These are phyloP conservation scores for Diachasmimorpha longicaudata DNA, from an alignment of 1,140 invertebrate species.

Conservation along the genomic window DNA sequence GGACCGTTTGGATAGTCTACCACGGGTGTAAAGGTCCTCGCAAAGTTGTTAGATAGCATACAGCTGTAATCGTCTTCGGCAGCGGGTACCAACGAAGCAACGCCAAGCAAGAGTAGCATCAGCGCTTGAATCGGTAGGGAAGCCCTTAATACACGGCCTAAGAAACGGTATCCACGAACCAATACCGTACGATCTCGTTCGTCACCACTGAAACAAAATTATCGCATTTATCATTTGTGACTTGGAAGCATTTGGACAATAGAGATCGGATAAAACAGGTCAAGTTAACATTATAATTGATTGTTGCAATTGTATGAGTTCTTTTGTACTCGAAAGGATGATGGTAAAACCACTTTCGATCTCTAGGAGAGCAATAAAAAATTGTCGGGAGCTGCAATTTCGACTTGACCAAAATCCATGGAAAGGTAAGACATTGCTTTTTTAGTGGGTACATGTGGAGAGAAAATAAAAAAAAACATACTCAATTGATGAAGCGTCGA, in stretches of 20 bases:
- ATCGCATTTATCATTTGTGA: slow-evolving; percentile 2
- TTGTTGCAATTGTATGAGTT: too few species aligned
- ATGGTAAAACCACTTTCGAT: too few species aligned
- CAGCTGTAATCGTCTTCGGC: slow-evolving; percentile 86
- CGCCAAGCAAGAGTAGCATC: slow-evolving; percentile 85
- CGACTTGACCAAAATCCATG: too few species aligned
- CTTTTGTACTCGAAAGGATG: too few species aligned
- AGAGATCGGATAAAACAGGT: too few species aligned
- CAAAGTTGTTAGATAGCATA: slow-evolving; percentile 82
- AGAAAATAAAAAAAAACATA: slow-evolving; percentile 47
- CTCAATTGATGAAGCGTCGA: slow-evolving; percentile 48
- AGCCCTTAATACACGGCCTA: slow-evolving; percentile 84
- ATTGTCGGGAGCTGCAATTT: too few species aligned
- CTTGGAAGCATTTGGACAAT: too few species aligned
- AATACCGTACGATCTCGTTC: slow-evolving; percentile 67
- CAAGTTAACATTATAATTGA: too few species aligned
- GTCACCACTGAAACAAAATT: slow-evolving; percentile 60
- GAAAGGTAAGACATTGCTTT: neutral
- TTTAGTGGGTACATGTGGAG: neutral
- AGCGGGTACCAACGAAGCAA: slow-evolving; percentile 84
- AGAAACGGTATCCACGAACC: slow-evolving; percentile 78
- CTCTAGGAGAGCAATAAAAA: too few species aligned
- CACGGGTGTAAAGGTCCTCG: slow-evolving; percentile 81
- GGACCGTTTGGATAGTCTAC: slow-evolving; percentile 88
- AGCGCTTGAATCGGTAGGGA: slow-evolving; percentile 91